Conservation (phyloP, 2,888 invertebrate species). For the Trachelus troglodyta region DNA sequence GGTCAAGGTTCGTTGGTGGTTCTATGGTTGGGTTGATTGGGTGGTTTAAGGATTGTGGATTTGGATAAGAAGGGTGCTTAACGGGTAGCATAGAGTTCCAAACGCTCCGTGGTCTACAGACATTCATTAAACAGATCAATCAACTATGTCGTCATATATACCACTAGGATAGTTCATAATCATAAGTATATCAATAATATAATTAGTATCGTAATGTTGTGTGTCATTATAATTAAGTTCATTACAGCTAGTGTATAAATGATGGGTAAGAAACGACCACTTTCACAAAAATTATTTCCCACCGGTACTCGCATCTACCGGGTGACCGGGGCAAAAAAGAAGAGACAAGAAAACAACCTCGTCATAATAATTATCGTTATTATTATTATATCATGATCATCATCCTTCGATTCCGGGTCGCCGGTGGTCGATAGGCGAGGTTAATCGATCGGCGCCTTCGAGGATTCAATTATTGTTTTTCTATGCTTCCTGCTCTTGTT, state of each 20-base stretch:
- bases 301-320: constrained; percentile 36
- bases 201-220: constrained; percentile 63
- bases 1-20: constrained; percentile 11
- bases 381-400: neutral
- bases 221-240: constrained; percentile 48
- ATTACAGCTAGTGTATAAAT: constrained; percentile 65
- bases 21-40: constrained; percentile 8
- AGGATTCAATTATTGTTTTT: neutral
- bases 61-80: constrained; percentile 35
- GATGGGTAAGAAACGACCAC: constrained; percentile 66
- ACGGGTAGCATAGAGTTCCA: constrained; percentile 66
- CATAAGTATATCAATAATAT: constrained; percentile 66
- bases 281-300: constrained; percentile 56
- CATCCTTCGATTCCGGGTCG: neutral
- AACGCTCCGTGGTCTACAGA: constrained; percentile 66
- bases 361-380: neutral
- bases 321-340: neutral
- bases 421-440: neutral
- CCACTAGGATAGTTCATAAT: constrained; percentile 64
- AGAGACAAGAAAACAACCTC: neutral
- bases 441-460: neutral
- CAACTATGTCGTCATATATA: constrained; percentile 65
- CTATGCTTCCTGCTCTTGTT: neutral
- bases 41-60: constrained; percentile 22
- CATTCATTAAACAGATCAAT: constrained; percentile 67